Base-by-base conservation (phyloP, 2,888 invertebrate genomes). In the Scrobipalpa costella region DNA sequence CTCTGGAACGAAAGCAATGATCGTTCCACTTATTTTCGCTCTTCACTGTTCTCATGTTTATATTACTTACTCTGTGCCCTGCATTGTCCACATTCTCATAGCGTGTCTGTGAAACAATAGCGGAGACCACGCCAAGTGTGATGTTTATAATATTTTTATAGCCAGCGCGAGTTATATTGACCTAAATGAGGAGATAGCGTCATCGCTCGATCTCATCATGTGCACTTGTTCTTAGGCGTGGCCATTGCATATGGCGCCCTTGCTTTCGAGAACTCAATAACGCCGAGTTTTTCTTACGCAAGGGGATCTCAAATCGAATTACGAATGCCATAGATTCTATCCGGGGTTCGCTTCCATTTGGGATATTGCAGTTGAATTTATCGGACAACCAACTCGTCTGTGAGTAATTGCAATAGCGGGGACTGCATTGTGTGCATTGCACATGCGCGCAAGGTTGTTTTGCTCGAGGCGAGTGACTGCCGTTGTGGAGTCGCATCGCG, bases 181-280 rank as follows among this genome's bases (percentile, higher is more conserved):
- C 90, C 90, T 79, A 85, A 88, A 89, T 90, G 84, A 71, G 76
- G 71, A 73, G 79, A 80, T 83, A 81, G 74, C 88, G 88, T 88
- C 86, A 88, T 86, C 84, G 76, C 76, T 74, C 69, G 73, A 76
- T 72, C 74, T 77, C 78, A 78, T 73, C 76, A 68, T 75, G 72
- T 76, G 67, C 77, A 55, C 78, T 78, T 81, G 75, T 68, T 59
- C 55, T 61, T 77, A 82, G 88, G 87, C 77, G 88, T 85, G 83
- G 81, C 69, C 72, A 76, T 67, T 79, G 76, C 79, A 78, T 67
- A 71, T 68, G 72, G 65, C 71, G 69, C 72, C 68, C 66, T 70
- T 40, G 21, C 67, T 69, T 63, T 21, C 21, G 61, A 34, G 58
- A 62, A 65, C 57, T 52, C 65, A 64, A 67, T 66, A 64, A 38